Evolutionary conservation across 2,113 vertebrate genomes (phyloP).

Genomic region (Garra rufa): DNA sequence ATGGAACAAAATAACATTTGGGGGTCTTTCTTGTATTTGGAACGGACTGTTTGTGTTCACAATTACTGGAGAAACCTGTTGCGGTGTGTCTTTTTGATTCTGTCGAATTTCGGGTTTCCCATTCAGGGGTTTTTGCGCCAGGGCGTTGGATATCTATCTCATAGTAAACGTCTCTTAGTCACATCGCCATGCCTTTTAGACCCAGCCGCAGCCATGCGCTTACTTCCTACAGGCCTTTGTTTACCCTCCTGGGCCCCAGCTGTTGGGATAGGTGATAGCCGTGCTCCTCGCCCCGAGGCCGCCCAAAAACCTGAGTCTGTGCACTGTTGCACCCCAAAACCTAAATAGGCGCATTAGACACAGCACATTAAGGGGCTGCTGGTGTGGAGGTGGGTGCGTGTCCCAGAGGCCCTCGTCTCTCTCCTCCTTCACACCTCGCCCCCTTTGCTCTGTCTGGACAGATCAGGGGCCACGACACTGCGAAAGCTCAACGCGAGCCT

Average conservation of each 20-base stretch:
- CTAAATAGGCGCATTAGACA: slow-evolving; percentile 84
- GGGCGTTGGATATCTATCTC: background rate
- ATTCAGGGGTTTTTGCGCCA: background rate
- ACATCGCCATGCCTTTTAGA: slow-evolving; percentile 70
- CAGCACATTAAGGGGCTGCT: slow-evolving; percentile 78
- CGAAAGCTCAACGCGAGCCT: slow-evolving; percentile 39
- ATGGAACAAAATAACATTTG: slow-evolving; percentile 59
- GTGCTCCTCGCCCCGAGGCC: slow-evolving; percentile 59
- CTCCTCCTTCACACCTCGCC: slow-evolving; percentile 44
- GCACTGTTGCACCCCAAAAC: slow-evolving; percentile 76
- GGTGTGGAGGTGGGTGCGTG: slow-evolving; percentile 75
- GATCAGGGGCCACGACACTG: slow-evolving; percentile 54
- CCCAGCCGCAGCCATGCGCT: slow-evolving; percentile 75
- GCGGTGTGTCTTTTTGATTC: background rate
- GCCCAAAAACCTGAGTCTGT: slow-evolving; percentile 73
- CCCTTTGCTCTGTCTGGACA: slow-evolving; percentile 48
- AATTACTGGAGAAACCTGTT: slow-evolving; percentile 4
- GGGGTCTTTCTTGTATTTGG: slow-evolving; percentile 54
- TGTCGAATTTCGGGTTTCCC: slow-evolving; percentile 11
- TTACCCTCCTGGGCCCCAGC: slow-evolving; percentile 77
- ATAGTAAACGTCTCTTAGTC: slow-evolving; percentile 61
- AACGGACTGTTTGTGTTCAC: slow-evolving; percentile 8
- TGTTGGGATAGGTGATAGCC: slow-evolving; percentile 79
- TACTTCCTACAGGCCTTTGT: slow-evolving; percentile 80
- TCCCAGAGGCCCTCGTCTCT: slow-evolving; percentile 60